A percentile compares a stretch with the other conserved stretches of the same genome.
Conservation (phyloP, 2,113 vertebrate species). For the Podilymbus podiceps region DNA sequence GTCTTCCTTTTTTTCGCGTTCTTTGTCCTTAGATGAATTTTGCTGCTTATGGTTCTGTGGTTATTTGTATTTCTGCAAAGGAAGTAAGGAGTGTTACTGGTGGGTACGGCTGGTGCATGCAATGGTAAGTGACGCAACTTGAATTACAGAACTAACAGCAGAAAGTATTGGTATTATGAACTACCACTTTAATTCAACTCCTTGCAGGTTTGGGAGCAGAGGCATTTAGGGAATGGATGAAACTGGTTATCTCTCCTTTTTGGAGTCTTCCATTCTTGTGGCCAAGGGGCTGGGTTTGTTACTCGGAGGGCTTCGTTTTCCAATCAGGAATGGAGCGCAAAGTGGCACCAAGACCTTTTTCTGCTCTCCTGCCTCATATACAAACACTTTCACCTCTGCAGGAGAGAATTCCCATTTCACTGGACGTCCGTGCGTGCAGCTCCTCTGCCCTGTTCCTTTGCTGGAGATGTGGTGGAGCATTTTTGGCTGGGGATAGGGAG, state of each 20-base stretch:
- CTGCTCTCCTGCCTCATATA: background rate
- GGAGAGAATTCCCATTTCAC: background rate
- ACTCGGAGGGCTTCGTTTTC: background rate
- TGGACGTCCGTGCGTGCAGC: accelerated
- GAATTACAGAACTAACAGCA: background rate
- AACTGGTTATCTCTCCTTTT: background rate
- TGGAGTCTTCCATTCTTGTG: background rate
- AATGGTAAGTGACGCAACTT: background rate
- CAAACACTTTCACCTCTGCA: background rate
- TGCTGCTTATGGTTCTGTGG: background rate
- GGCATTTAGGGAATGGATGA: background rate
- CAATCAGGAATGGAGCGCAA: background rate
- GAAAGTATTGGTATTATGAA: background rate
- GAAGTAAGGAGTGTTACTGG: accelerated
- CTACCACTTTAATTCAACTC: background rate
- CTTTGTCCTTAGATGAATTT: background rate
- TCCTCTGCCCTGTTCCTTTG: background rate
- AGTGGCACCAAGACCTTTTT: background rate
- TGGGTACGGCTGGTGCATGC: too few species aligned
- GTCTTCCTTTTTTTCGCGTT: background rate
- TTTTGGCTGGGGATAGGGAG: background rate
- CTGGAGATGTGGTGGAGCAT: background rate
- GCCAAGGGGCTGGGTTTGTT: background rate
- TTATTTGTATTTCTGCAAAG: background rate
- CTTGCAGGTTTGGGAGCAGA: background rate